Conservation (phyloP, 2,888 invertebrate genomes). For the Agonopterix arenella region DNA sequence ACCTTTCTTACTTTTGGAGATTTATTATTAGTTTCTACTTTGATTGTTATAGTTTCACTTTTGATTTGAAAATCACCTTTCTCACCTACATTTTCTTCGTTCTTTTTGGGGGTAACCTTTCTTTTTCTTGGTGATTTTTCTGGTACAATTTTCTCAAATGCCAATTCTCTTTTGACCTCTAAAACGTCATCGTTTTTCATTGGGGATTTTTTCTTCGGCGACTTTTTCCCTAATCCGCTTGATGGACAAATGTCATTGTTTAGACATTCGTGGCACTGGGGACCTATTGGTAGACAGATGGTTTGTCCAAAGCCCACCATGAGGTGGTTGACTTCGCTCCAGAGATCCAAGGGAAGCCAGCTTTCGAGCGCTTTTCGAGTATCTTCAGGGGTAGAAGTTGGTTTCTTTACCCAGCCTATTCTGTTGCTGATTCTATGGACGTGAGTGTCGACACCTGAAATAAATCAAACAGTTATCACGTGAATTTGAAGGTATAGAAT, state of each 20-base stretch:
- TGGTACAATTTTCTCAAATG: neutral
- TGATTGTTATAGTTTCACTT: neutral
- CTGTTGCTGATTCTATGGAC: slow-evolving; percentile 97
- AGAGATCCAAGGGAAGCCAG: slow-evolving; percentile 91
- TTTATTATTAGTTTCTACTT: slow-evolving; percentile 13
- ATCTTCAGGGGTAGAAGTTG: slow-evolving; percentile 90
- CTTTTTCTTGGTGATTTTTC: slow-evolving; percentile 8
- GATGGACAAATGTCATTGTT: slow-evolving; percentile 90
- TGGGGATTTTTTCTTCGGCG: slow-evolving; percentile 49
- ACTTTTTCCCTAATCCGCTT: slow-evolving; percentile 54
- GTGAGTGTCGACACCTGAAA: slow-evolving; percentile 94
- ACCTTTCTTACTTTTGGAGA: slow-evolving; percentile 13
- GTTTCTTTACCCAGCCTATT: slow-evolving; percentile 87
- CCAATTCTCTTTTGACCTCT: slow-evolving; percentile 9
- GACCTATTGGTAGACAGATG: slow-evolving; percentile 88
- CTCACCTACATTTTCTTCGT: slow-evolving; percentile 8
- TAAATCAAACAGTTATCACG: neutral
- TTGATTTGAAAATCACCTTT: neutral
- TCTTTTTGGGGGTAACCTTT: slow-evolving; percentile 14
- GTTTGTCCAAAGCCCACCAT: slow-evolving; percentile 99
- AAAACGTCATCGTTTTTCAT: slow-evolving; percentile 20
- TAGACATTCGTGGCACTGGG: slow-evolving; percentile 89
- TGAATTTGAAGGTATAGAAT: too few species aligned
- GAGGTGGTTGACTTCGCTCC: slow-evolving; percentile 92
- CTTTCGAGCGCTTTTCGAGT: slow-evolving; percentile 89